Evolutionary conservation across 2,113 vertebrate species (phyloP).

Genomic region (Gobio gobio): DNA sequence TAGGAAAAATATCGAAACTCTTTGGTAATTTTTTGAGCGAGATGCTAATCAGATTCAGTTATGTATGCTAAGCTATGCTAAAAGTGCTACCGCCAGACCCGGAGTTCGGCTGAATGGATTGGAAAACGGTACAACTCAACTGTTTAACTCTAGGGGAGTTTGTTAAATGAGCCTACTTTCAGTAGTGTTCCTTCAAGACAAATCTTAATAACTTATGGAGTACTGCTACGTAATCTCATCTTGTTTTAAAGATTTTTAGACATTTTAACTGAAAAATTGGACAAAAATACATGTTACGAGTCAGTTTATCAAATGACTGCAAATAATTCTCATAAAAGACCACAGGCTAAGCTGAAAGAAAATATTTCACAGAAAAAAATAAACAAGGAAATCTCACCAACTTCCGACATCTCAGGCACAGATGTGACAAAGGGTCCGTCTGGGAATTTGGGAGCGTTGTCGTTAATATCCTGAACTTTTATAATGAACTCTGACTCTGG

Average conservation of each 20-base stretch:
- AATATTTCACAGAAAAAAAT: background rate
- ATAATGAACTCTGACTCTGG: conserved; percentile 90
- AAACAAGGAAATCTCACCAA: conserved; percentile 77
- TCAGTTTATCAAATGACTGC: background rate
- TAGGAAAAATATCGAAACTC: too few relatives aligned
- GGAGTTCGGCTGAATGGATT: too few relatives aligned
- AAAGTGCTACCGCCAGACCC: too few relatives aligned
- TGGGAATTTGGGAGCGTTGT: conserved; percentile 88
- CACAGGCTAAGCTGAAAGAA: background rate
- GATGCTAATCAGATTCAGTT: too few relatives aligned
- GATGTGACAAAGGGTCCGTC: conserved; percentile 85
- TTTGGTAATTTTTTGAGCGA: too few relatives aligned
- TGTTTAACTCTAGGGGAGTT: too few relatives aligned
- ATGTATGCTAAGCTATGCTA: too few relatives aligned
- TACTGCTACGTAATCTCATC: background rate
- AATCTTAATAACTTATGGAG: background rate
- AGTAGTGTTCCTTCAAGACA: background rate
- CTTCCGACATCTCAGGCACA: conserved; percentile 89
- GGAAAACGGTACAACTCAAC: too few relatives aligned
- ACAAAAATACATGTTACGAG: background rate
- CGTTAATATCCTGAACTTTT: conserved; percentile 90
- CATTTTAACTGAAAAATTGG: background rate
- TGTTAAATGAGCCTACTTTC: too few relatives aligned
- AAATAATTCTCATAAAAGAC: background rate
- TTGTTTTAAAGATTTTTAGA: background rate